Conservation (phyloP, 2,888 invertebrate genomes). For the Endotricha flammealis region DNA sequence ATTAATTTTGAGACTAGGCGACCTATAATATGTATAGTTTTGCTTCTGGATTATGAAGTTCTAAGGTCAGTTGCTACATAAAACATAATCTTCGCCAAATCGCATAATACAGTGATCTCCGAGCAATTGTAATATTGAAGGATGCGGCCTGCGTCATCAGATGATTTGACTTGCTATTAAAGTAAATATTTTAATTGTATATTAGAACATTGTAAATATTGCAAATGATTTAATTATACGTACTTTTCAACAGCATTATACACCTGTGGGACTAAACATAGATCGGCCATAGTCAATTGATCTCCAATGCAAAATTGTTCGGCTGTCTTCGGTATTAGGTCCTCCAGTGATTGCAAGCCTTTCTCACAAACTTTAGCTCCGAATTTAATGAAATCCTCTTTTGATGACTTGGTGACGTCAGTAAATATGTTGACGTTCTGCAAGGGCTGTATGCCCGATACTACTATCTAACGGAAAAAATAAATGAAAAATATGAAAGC, state of each 20-base stretch:
- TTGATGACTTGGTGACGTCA: constrained; percentile 48
- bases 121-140: no score
- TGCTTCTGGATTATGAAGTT: no score
- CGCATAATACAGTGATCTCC: no score
- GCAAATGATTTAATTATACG: constrained; percentile 8
- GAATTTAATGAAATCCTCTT: constrained; percentile 66
- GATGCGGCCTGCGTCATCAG: no score
- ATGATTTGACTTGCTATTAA: no score
- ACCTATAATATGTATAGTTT: no score
- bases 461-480: constrained; percentile 67
- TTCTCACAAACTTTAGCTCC: constrained; percentile 68
- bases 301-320: constrained; percentile 80
- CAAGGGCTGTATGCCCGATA: constrained; percentile 83
- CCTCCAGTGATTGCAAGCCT: constrained; percentile 79
- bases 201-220: no score
- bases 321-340: constrained; percentile 55
- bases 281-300: constrained; percentile 81
- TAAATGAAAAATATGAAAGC: no score
- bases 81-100: no score
- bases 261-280: constrained; percentile 82
- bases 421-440: constrained; percentile 78
- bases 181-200: no score
- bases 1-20: no score
- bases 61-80: no score
- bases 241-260: constrained; percentile 78